Evolutionary conservation across 1,140 invertebrate genomes (phyloP).

Genomic region (Drosophila quadrilineata): DNA sequence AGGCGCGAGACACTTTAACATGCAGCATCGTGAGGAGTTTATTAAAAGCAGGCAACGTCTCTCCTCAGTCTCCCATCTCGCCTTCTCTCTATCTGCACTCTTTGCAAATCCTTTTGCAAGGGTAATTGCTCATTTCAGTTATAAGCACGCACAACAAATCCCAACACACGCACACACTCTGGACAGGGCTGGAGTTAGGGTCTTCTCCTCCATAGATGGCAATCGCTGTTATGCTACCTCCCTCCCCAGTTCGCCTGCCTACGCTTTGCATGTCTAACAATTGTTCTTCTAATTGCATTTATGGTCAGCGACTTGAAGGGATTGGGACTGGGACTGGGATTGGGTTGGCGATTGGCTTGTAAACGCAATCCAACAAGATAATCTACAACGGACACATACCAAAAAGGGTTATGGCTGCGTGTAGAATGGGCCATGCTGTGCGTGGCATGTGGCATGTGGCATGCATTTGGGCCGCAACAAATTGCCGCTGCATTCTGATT

Average conservation of each 20-base stretch:
- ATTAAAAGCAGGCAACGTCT: constrained; percentile 61
- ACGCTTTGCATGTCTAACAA: constrained; percentile 79
- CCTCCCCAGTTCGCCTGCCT: constrained; percentile 8
- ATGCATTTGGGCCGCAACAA: constrained; percentile 62
- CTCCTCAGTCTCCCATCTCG: constrained; percentile 5
- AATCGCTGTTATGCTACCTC: constrained; percentile 49
- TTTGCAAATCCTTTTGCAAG: constrained; percentile 62
- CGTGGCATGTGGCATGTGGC: constrained; percentile 50
- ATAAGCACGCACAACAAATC: constrained; percentile 68
- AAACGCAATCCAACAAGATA: constrained; percentile 80
- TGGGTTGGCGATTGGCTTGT: constrained; percentile 64
- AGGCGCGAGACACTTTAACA: constrained; percentile 63
- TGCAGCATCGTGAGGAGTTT: constrained; percentile 65
- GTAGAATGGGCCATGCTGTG: not conserved
- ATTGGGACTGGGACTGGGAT: too few relatives aligned
- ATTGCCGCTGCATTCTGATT: constrained; percentile 64
- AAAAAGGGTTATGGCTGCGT: constrained; percentile 51
- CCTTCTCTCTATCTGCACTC: not conserved
- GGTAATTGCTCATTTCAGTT: constrained; percentile 80
- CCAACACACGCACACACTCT: not conserved
- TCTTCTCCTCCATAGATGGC: constrained; percentile 50
- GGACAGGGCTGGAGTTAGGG: not conserved
- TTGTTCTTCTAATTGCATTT: constrained; percentile 80
- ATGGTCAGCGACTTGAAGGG: constrained; percentile 47
- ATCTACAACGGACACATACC: constrained; percentile 54